A percentile compares a stretch with the other conserved stretches of the same genome.
Conservation (phyloP, 2,113 vertebrate genomes). For the Phasianus colchicus region DNA sequence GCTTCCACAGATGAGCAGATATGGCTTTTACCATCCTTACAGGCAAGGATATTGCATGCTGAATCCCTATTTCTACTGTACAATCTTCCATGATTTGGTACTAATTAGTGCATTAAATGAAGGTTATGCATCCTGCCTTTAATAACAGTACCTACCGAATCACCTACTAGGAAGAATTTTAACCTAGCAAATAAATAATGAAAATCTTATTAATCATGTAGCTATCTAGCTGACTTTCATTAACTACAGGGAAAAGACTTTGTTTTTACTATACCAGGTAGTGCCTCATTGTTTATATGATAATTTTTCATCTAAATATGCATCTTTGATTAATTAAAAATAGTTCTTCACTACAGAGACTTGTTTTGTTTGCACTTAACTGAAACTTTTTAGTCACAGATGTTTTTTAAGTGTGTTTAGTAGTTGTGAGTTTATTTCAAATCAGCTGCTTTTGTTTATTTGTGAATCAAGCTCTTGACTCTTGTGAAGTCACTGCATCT, state of each 20-base stretch:
- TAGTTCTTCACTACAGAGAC: not conserved
- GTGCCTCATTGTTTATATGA: not conserved
- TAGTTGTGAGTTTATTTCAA: not conserved
- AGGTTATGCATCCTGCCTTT: not conserved
- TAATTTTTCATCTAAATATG: constrained; percentile 10
- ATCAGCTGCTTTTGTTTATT: not conserved
- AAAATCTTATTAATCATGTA: not conserved
- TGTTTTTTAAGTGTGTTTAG: not conserved
- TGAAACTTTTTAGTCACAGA: not conserved
- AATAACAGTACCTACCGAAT: not conserved
- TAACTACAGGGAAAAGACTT: not conserved
- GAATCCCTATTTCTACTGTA: not conserved
- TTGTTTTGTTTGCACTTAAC: not conserved
- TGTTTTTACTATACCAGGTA: not conserved
- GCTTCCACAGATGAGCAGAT: not conserved
- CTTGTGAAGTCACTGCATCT: not conserved
- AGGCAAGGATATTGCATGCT: not conserved
- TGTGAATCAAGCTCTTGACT: not conserved
- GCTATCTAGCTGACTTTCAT: not conserved
- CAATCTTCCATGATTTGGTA: not conserved
- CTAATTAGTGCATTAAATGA: constrained; percentile 39
- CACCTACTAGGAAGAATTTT: not conserved
- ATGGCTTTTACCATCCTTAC: rapidly evolving
- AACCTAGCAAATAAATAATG: not conserved
- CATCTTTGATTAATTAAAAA: not conserved